These are phyloP conservation scores for Athalia cordata DNA, from an alignment of 2,888 invertebrate genomes.

Conservation along the genomic window DNA sequence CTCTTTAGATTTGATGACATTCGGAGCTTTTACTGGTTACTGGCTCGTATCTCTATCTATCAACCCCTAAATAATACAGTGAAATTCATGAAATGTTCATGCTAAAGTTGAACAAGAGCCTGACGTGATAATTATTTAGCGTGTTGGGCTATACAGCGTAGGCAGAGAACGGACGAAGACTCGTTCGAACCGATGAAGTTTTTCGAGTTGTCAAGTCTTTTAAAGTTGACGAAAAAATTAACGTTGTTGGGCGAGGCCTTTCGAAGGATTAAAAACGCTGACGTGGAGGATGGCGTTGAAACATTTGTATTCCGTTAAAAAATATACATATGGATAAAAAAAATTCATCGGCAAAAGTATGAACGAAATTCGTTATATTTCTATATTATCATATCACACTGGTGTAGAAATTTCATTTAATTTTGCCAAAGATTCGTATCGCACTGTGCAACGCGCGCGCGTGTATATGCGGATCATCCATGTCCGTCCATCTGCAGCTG, in stretches of 20 bases:
- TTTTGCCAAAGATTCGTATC: conserved; percentile 27
- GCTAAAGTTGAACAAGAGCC: no score
- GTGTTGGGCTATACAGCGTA: no score
- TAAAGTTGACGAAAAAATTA: conserved; percentile 19
- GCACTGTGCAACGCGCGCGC: neutral
- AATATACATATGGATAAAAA: no score
- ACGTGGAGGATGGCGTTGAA: conserved; percentile 15
- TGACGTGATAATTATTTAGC: no score
- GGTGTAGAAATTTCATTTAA: conserved; percentile 21
- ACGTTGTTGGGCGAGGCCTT: conserved; percentile 39
- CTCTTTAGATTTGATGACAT: neutral
- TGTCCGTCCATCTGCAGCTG: neutral
- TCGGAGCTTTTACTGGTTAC: conserved; percentile 21
- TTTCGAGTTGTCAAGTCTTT: neutral
- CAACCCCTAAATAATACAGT: neutral
- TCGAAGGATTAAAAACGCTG: conserved; percentile 37
- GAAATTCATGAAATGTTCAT: no score
- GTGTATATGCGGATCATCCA: neutral
- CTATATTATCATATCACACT: no score
- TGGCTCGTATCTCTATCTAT: neutral
- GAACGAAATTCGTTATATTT: no score
- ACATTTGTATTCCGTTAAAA: conserved; percentile 10
- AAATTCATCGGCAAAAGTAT: no score
- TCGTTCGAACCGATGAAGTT: no score
- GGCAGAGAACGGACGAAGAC: no score